phyloP scores from a whole-genome alignment of 2,888 invertebrate species.

The Aphodius granarius region DNA sequence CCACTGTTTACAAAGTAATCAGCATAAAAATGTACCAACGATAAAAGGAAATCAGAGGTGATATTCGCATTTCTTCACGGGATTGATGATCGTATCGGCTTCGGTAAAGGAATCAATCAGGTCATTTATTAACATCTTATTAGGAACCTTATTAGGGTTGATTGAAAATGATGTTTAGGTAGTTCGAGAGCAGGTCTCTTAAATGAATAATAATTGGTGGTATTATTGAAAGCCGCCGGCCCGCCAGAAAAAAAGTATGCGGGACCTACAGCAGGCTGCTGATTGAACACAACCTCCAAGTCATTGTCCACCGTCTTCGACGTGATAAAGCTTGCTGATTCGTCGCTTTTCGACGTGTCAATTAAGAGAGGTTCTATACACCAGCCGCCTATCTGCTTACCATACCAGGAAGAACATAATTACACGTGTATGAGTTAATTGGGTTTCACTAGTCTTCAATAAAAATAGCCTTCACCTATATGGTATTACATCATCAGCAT shows the following conservation, averaged over 20 bases:
- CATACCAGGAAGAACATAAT: neutral
- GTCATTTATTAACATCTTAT: constrained; percentile 32
- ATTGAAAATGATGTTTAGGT: constrained; percentile 29
- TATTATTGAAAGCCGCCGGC: constrained; percentile 22
- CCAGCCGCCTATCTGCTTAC: neutral
- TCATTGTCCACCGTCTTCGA: constrained; percentile 1
- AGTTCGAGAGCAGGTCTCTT: constrained; percentile 20
- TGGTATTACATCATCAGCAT: neutral
- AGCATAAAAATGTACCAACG: neutral
- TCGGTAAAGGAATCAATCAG: constrained; percentile 15
- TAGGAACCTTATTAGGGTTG: constrained; percentile 17
- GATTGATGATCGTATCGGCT: neutral
- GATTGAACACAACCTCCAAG: neutral
- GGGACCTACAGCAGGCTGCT: constrained; percentile 27
- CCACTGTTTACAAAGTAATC: neutral
- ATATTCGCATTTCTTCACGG: neutral
- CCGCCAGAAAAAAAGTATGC: constrained; percentile 13
- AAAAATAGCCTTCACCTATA: neutral
- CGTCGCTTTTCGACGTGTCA: constrained; percentile 14
- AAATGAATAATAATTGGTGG: constrained; percentile 31
- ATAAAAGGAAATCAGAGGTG: neutral
- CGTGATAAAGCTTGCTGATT: neutral
- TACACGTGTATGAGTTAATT: neutral
- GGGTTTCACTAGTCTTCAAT: neutral
- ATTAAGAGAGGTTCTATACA: neutral